Percentiles rank a stretch among this genome's conserved stretches.
Conservation (phyloP, 2,797 vertebrate genomes). For the Threskiornis aethiopicus region DNA sequence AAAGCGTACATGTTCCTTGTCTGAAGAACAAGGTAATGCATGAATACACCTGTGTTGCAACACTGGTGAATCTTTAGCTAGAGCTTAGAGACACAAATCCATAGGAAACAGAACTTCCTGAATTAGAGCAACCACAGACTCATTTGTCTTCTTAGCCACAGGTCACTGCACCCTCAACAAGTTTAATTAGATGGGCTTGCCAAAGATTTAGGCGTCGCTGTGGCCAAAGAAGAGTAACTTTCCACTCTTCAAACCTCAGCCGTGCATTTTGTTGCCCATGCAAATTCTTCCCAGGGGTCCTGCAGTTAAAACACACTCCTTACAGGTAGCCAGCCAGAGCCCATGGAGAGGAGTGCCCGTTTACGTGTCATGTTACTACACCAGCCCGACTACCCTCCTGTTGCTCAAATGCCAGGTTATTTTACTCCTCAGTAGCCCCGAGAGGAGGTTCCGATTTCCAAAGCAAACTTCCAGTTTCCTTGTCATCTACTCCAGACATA, state of each 20-base stretch:
- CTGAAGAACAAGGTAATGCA: not conserved
- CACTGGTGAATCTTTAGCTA: not conserved
- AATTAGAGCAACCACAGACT: not conserved
- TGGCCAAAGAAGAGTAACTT: not conserved
- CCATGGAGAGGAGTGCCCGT: rapidly evolving
- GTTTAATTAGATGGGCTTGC: not conserved
- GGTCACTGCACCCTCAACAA: not conserved
- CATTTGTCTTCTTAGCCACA: not conserved
- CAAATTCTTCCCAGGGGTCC: not conserved
- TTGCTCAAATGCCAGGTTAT: not conserved
- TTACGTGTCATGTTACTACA: not conserved
- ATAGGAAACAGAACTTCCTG: not conserved
- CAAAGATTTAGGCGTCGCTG: not conserved
- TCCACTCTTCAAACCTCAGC: not conserved
- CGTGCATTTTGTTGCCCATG: rapidly evolving
- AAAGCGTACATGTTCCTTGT: not conserved
- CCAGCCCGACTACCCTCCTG: not conserved
- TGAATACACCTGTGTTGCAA: rapidly evolving
- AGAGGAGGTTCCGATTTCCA: constrained; percentile 30
- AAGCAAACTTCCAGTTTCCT: constrained; percentile 62
- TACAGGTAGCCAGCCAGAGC: not conserved
- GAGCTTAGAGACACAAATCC: not conserved
- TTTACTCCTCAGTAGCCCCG: constrained; percentile 1
- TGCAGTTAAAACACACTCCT: not conserved
- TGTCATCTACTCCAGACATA: constrained; percentile 27